Conservation (phyloP, 2,797 vertebrate species). For the Phalloptychus januarius region DNA sequence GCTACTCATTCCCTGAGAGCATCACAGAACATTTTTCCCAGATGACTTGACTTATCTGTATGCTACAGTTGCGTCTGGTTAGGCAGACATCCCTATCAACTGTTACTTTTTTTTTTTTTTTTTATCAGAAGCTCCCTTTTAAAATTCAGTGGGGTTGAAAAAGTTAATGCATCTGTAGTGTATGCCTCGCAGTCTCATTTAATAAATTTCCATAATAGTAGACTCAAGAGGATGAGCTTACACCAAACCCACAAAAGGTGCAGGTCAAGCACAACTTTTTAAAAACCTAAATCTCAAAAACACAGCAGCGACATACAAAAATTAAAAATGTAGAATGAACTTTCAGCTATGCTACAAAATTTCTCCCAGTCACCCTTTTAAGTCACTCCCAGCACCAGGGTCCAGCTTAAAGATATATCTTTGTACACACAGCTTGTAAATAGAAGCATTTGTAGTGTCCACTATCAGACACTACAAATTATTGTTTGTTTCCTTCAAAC, state of each 20-base stretch:
- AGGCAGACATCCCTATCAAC: background rate
- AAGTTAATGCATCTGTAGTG: too few species aligned
- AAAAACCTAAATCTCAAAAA: background rate
- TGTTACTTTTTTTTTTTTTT: too few species aligned
- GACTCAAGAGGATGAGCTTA: background rate
- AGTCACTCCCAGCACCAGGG: background rate
- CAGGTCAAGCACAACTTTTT: background rate
- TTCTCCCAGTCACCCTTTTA: background rate
- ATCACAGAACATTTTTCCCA: background rate
- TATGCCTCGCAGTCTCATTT: background rate
- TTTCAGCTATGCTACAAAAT: too few species aligned
- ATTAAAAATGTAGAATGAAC: too few species aligned
- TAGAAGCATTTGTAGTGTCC: background rate
- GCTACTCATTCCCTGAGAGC: background rate
- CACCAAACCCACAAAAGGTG: background rate
- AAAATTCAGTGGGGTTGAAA: too few species aligned
- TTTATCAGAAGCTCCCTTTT: too few species aligned
- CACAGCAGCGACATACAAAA: background rate
- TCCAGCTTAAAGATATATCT: too few species aligned
- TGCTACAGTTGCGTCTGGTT: background rate
- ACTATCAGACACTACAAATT: background rate
- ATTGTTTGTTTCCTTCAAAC: background rate
- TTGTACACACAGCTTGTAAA: too few species aligned
- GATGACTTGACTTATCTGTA: background rate
- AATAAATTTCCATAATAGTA: background rate